Percentiles rank a stretch among this genome's conserved stretches.
Conservation (phyloP, 2,888 invertebrate species). For the Teleiodes luculella region DNA sequence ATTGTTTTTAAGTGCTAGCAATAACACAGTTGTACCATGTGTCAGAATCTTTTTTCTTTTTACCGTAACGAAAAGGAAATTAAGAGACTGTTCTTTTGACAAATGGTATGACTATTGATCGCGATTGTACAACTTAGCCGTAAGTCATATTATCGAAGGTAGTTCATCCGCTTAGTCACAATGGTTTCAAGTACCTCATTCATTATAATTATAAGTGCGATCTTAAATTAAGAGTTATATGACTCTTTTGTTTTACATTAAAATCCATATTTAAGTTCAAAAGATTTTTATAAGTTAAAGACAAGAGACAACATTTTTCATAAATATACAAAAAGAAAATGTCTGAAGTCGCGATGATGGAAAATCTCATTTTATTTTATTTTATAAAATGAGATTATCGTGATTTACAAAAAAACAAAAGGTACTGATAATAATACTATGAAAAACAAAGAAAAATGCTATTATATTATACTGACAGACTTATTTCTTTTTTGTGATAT, state of each 20-base stretch:
- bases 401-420: too few relatives aligned
- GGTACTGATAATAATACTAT: too few relatives aligned
- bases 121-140: slow-evolving; percentile 36
- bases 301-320: too few relatives aligned
- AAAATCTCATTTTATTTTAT: too few relatives aligned
- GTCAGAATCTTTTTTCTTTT: slow-evolving; percentile 21
- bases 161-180: slow-evolving; percentile 64
- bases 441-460: too few relatives aligned
- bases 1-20: slow-evolving; percentile 47
- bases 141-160: slow-evolving; percentile 37
- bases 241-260: background rate
- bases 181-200: slow-evolving; percentile 77
- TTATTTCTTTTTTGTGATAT: too few relatives aligned
- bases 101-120: slow-evolving; percentile 33
- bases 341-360: too few relatives aligned
- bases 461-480: too few relatives aligned
- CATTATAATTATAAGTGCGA: slow-evolving; percentile 41
- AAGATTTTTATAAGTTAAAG: too few relatives aligned
- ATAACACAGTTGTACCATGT: slow-evolving; percentile 25
- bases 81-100: slow-evolving; percentile 25
- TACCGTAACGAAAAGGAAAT: slow-evolving; percentile 5
- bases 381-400: too few relatives aligned
- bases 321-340: too few relatives aligned
- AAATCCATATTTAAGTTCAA: background rate
- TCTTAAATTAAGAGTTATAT: slow-evolving; percentile 9